Percentiles rank a stretch among this genome's conserved stretches.
phyloP scores from a whole-genome alignment of 2,113 vertebrate species.

The Bostrychus sinensis region DNA sequence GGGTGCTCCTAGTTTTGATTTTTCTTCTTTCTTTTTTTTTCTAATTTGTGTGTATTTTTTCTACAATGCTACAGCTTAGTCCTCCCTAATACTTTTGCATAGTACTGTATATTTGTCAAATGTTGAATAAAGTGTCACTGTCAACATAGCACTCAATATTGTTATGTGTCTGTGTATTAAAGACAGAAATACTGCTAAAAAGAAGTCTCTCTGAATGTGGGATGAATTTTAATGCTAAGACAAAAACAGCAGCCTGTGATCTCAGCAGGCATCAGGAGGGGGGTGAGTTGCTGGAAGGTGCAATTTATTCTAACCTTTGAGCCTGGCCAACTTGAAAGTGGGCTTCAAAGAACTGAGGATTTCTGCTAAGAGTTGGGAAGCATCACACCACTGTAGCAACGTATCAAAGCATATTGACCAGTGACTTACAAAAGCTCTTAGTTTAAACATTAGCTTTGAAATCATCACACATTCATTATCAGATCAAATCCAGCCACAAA shows the following conservation, averaged over 20 bases:
- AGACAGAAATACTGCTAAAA: constrained; percentile 72
- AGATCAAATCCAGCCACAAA: background rate
- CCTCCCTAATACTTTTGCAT: too few relatives aligned
- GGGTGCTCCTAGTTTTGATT: too few relatives aligned
- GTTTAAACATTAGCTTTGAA: constrained; percentile 31
- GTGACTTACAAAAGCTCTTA: constrained; percentile 29
- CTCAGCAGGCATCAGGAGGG: constrained; percentile 76
- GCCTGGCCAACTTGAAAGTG: constrained; percentile 76
- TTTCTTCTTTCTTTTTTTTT: background rate
- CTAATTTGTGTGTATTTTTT: background rate
- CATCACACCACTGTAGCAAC: constrained; percentile 34
- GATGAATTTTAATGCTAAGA: constrained; percentile 79
- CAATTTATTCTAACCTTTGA: constrained; percentile 77
- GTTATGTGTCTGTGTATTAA: constrained; percentile 61
- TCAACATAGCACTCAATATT: constrained; percentile 49
- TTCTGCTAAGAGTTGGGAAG: constrained; percentile 59
- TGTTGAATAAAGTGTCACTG: constrained; percentile 46
- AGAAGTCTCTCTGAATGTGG: constrained; percentile 60
- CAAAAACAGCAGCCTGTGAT: constrained; percentile 78
- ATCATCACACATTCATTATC: constrained; percentile 4
- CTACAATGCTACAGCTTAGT: too few relatives aligned
- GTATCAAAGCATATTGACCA: constrained; percentile 70
- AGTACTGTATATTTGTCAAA: constrained; percentile 38
- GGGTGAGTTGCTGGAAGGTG: constrained; percentile 69
- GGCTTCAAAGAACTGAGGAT: constrained; percentile 74